phyloP scores from a whole-genome alignment of 2,888 invertebrate genomes.

The Parnassius apollo region DNA sequence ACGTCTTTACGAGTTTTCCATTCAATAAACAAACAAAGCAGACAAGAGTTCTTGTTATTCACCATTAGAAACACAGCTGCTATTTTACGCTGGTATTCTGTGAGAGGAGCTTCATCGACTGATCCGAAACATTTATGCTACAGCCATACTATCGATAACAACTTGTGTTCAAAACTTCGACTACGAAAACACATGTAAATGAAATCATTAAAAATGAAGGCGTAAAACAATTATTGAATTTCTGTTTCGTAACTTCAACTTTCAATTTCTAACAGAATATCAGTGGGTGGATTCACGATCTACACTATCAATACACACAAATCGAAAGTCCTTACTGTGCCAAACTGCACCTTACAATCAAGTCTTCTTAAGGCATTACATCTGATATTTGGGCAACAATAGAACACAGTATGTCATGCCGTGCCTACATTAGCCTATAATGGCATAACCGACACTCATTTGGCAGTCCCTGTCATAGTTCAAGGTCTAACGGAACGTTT shows the following conservation, averaged over 20 bases:
- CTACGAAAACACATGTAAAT: no score
- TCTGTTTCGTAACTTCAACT: conserved; percentile 1
- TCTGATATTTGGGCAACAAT: conserved; percentile 50
- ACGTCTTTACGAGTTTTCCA: no score
- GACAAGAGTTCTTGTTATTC: no score
- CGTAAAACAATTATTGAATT: neutral
- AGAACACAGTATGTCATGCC: conserved; percentile 47
- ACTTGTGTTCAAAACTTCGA: no score
- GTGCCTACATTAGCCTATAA: conserved; percentile 55
- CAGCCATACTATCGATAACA: no score
- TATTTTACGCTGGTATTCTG: no score
- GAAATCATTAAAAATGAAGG: no score
- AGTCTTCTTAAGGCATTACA: conserved; percentile 44
- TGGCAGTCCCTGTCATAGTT: conserved; percentile 60
- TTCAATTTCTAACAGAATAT: conserved; percentile 8
- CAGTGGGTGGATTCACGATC: conserved; percentile 5
- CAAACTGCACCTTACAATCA: conserved; percentile 38
- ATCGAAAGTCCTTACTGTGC: conserved; percentile 38
- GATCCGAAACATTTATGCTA: no score
- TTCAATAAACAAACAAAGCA: no score
- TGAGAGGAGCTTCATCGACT: no score
- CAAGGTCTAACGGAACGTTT: conserved; percentile 50
- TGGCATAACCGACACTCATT: conserved; percentile 60
- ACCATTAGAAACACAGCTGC: no score
- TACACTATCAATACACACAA: conserved; percentile 5